These are phyloP conservation scores for Salvator merianae DNA, from an alignment of 2,113 vertebrate genomes.

Conservation along the genomic window DNA sequence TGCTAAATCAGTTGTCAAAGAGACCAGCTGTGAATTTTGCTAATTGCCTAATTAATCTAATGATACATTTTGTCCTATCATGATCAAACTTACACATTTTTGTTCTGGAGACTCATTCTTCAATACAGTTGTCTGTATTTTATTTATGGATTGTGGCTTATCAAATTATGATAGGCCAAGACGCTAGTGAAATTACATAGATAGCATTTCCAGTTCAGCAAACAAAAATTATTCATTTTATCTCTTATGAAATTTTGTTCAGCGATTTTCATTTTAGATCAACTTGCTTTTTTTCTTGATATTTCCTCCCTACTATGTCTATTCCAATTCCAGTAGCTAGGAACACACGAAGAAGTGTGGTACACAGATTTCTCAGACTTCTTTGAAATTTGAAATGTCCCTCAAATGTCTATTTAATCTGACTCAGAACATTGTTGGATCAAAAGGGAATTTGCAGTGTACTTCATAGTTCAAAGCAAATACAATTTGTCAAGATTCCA, in stretches of 20 bases:
- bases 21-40: conserved; percentile 74
- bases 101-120: conserved; percentile 51
- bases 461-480: not conserved
- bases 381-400: no score
- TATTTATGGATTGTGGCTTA: conserved; percentile 55
- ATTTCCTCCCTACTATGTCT: no score
- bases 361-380: no score
- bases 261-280: not conserved
- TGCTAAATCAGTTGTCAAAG: conserved; percentile 65
- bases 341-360: no score
- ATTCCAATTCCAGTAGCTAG: no score
- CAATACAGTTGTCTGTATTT: conserved; percentile 52
- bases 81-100: conserved; percentile 67
- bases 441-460: not conserved
- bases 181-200: conserved; percentile 27
- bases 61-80: conserved; percentile 69
- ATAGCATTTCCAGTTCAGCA: conserved; percentile 4
- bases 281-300: no score
- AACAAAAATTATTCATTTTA: not conserved
- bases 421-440: no score
- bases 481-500: no score
- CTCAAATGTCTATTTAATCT: no score
- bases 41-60: conserved; percentile 80
- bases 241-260: not conserved
- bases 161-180: conserved; percentile 39